These are phyloP conservation scores for Rhizoglyphus robini DNA, from an alignment of 1,140 invertebrate genomes.

Conservation along the genomic window DNA sequence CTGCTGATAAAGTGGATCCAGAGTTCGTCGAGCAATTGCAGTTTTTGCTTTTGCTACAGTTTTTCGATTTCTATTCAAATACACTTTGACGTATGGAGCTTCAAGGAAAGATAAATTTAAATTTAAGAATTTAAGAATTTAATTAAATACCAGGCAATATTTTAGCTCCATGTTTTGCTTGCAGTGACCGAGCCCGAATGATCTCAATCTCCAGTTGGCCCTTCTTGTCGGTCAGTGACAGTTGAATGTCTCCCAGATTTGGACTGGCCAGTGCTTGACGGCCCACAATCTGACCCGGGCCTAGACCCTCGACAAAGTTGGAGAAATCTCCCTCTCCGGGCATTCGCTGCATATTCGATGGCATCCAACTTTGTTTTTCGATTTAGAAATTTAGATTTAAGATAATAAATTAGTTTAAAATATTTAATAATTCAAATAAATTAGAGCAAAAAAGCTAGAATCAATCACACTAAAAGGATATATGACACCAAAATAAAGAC, in stretches of 20 bases:
- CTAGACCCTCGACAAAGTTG: conserved; percentile 88
- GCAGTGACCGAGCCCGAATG: conserved; percentile 80
- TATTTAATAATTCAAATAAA: too few species aligned
- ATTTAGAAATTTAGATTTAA: too few species aligned
- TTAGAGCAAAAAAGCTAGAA: too few species aligned
- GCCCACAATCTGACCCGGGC: conserved; percentile 93
- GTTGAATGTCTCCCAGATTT: conserved; percentile 91
- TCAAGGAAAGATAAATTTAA: conserved; percentile 31
- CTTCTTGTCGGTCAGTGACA: conserved; percentile 80
- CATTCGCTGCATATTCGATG: background rate
- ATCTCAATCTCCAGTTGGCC: conserved; percentile 94
- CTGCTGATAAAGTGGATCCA: conserved; percentile 95
- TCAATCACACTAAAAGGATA: too few species aligned
- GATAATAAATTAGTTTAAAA: too few species aligned
- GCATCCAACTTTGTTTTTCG: background rate
- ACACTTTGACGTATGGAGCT: conserved; percentile 98
- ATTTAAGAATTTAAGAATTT: conserved; percentile 9
- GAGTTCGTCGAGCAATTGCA: conserved; percentile 67
- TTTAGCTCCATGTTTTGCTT: conserved; percentile 71
- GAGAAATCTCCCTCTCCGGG: conserved; percentile 48
- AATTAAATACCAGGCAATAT: conserved; percentile 34
- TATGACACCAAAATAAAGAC: too few species aligned
- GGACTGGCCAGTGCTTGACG: conserved; percentile 89
- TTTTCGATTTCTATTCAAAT: conserved; percentile 88
- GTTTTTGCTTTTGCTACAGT: conserved; percentile 91